Percentiles rank a stretch among this genome's conserved stretches.
These are phyloP conservation scores for Catalaphyllia jardinei DNA, from an alignment of 64 coral and sea anemone genomes.

Conservation along the genomic window DNA sequence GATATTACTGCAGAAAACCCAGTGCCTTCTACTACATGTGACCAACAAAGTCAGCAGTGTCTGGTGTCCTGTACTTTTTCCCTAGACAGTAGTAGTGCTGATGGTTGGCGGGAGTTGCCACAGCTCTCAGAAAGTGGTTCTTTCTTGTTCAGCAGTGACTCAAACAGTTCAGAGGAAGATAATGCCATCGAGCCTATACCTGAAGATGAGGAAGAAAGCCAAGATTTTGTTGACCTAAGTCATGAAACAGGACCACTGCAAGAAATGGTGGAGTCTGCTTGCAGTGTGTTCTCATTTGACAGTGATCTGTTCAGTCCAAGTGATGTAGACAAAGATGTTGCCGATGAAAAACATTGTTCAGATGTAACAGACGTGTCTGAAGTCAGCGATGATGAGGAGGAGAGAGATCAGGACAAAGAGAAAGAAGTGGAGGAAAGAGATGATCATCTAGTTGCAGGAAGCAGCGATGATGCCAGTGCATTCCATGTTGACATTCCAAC, in stretches of 20 bases:
- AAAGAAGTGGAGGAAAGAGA: constrained; percentile 3
- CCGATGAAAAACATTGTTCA: constrained; percentile 29
- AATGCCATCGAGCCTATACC: constrained; percentile 26
- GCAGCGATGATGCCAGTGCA: not conserved
- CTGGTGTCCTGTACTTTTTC: not conserved
- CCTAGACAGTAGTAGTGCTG: not conserved
- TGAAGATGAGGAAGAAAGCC: not conserved
- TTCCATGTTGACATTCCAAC: constrained; percentile 84
- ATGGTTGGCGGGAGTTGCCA: constrained; percentile 14
- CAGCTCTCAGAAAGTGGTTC: constrained; percentile 45
- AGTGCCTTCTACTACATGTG: constrained; percentile 23
- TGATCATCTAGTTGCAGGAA: constrained; percentile 20
- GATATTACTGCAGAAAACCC: constrained; percentile 1
- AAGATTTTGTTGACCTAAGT: constrained; percentile 10
- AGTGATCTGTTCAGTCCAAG: constrained; percentile 31
- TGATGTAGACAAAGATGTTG: constrained; percentile 37
- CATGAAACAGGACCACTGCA: not conserved
- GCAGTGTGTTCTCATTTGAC: constrained; percentile 36
- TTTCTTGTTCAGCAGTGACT: constrained; percentile 18
- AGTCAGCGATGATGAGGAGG: not conserved
- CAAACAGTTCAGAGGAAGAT: constrained; percentile 10
- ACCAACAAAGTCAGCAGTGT: not conserved
- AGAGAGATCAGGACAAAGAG: not conserved
- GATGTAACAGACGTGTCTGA: not conserved
- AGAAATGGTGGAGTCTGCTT: not conserved